phyloP scores from a whole-genome alignment of 2,113 vertebrate genomes.

The Onychostruthus taczanowskii region DNA sequence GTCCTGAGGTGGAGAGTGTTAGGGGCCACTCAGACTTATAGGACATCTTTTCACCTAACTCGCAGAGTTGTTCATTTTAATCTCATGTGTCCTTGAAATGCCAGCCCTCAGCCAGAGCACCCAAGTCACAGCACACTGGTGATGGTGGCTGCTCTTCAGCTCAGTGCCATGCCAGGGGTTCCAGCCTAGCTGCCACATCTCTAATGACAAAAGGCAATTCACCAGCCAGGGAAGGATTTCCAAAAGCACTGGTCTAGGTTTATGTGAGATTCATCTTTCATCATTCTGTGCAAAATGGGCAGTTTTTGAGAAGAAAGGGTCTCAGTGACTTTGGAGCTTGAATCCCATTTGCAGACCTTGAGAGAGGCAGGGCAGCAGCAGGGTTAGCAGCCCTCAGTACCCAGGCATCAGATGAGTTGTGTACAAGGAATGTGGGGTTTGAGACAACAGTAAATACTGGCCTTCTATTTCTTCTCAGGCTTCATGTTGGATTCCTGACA shows the following conservation, averaged over 20 bases:
- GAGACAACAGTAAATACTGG: not conserved
- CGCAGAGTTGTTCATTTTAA: not conserved
- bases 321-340: not conserved
- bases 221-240: not conserved
- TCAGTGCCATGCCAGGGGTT: not conserved
- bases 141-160: not conserved
- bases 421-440: not conserved
- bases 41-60: not conserved
- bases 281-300: not conserved
- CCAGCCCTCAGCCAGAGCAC: not conserved
- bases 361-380: not conserved
- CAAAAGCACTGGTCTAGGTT: not conserved
- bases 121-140: not conserved
- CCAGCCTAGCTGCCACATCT: not conserved
- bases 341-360: not conserved
- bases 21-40: accelerated
- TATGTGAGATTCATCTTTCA: not conserved
- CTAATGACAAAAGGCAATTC: not conserved
- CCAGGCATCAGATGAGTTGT: not conserved
- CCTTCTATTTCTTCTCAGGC: not conserved
- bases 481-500: not conserved
- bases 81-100: not conserved
- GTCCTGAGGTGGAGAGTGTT: not conserved
- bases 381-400: not conserved
- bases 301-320: not conserved